A percentile compares a stretch with the other conserved stretches of the same genome.
phyloP scores from a whole-genome alignment of 2,113 vertebrate species.

The Athene cunicularia region DNA sequence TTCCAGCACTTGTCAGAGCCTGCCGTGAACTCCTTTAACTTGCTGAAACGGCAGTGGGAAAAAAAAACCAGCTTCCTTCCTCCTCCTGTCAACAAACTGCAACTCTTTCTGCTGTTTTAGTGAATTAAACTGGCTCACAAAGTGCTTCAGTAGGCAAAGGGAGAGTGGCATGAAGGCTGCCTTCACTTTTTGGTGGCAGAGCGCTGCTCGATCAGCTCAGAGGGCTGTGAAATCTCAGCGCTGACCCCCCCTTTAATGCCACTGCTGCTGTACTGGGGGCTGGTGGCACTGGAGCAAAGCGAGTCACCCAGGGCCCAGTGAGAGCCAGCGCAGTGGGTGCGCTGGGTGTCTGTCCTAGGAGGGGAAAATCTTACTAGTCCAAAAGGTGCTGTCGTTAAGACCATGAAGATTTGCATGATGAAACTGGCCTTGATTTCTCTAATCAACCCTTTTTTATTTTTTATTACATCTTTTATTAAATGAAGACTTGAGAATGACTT shows the following conservation, averaged over 20 bases:
- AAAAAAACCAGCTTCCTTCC: not conserved
- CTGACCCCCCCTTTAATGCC: not conserved
- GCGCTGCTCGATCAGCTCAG: not conserved
- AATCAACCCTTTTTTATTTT: not conserved
- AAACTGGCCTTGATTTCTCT: not conserved
- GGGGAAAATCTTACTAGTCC: not conserved
- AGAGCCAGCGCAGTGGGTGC: rapidly evolving
- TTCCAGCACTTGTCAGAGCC: not conserved
- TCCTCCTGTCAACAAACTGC: not conserved
- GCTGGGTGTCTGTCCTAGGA: not conserved
- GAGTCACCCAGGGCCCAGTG: not conserved
- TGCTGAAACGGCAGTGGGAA: not conserved
- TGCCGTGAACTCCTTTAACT: not conserved
- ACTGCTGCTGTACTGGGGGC: not conserved
- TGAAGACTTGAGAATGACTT: not conserved
- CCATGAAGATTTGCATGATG: not conserved
- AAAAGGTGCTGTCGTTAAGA: not conserved
- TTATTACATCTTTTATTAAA: not conserved
- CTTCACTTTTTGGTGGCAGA: not conserved
- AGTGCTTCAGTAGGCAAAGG: not conserved
- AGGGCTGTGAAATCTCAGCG: rapidly evolving
- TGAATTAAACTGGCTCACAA: not conserved
- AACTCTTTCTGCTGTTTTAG: not conserved
- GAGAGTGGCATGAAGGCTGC: not conserved
- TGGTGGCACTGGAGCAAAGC: not conserved